Percentiles rank a stretch among this genome's conserved stretches.
These are phyloP conservation scores for Gallinago jamesoni DNA, from an alignment of 2,113 vertebrate species.

Conservation along the genomic window DNA sequence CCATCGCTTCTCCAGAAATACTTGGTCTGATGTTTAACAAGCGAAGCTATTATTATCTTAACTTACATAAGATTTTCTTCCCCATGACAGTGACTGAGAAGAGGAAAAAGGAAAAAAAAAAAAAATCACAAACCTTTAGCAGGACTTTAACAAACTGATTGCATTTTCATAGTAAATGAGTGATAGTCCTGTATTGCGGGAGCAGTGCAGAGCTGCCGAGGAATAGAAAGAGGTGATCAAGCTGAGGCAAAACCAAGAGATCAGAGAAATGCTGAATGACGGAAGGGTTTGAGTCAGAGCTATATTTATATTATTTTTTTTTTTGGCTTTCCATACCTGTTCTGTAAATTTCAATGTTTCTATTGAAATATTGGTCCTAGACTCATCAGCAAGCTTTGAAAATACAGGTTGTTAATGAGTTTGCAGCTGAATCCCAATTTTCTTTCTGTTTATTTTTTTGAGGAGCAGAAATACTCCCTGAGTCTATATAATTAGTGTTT, in stretches of 20 bases:
- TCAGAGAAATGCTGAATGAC: neutral
- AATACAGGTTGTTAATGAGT: neutral
- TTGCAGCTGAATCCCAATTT: neutral
- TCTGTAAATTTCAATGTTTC: neutral
- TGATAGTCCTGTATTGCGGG: neutral
- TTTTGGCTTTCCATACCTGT: neutral
- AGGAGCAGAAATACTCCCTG: neutral
- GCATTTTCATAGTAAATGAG: neutral
- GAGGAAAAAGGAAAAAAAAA: neutral
- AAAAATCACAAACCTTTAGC: neutral
- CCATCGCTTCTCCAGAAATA: constrained; percentile 13
- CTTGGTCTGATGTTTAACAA: constrained; percentile 28
- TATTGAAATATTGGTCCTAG: neutral
- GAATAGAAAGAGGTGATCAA: neutral
- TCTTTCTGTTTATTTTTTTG: neutral
- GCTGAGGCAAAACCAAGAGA: neutral
- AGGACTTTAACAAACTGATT: neutral
- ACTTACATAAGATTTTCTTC: constrained; percentile 47
- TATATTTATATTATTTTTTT: neutral
- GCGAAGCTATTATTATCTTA: constrained; percentile 39
- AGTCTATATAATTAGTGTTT: constrained; percentile 20
- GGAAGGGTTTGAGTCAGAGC: neutral
- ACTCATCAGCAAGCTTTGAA: neutral
- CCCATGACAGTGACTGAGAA: neutral
- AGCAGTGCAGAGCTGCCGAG: neutral